phyloP scores from a whole-genome alignment of 2,113 vertebrate species.

The Platysteira castanea region DNA sequence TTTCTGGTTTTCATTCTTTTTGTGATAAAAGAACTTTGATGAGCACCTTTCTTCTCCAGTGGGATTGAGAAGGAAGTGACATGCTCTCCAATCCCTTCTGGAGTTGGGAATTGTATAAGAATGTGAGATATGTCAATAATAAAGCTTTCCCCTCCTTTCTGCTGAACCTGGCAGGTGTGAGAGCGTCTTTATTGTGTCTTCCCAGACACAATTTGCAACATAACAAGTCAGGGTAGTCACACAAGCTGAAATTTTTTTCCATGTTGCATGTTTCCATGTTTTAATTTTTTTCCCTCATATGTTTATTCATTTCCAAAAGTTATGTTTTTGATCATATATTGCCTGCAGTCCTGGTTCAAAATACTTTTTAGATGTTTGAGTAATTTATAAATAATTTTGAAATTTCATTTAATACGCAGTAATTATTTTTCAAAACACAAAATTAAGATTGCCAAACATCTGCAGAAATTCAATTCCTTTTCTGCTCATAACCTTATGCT shows the following conservation, averaged over 20 bases:
- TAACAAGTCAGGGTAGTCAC: background rate
- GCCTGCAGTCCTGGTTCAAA: background rate
- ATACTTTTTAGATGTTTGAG: background rate
- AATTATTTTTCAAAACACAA: background rate
- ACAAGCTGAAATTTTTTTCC: background rate
- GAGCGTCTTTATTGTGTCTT: too few relatives aligned
- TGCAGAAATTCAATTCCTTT: background rate
- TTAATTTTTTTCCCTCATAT: background rate
- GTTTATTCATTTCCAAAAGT: fast-evolving
- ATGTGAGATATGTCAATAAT: too few relatives aligned
- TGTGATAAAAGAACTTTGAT: too few relatives aligned
- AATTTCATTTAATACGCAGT: background rate
- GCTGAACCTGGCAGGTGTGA: too few relatives aligned
- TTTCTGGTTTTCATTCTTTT: too few relatives aligned
- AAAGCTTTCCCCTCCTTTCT: too few relatives aligned
- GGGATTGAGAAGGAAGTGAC: too few relatives aligned
- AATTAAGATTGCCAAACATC: background rate
- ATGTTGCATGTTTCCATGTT: background rate
- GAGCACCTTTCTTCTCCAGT: too few relatives aligned
- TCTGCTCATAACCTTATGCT: background rate
- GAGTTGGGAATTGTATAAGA: too few relatives aligned
- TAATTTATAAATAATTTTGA: background rate
- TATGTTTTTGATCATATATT: background rate
- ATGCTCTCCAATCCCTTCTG: too few relatives aligned
- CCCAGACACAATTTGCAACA: too few relatives aligned